These are phyloP conservation scores for Chlorocebus sabaeus DNA, from an alignment of 2,113 vertebrate genomes.

Conservation along the genomic window DNA sequence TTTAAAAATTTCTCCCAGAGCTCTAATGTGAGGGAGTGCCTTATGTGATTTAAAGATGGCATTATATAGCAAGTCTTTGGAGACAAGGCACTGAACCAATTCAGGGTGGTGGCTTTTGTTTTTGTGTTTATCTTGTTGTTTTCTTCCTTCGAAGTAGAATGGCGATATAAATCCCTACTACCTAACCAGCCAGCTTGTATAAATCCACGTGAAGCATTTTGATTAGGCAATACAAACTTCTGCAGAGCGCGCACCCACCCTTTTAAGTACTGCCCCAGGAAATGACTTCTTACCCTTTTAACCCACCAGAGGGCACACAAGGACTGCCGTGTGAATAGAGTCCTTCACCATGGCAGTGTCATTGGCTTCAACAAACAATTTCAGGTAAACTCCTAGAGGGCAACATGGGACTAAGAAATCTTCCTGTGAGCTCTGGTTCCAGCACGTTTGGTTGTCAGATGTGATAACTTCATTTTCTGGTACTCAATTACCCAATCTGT, in stretches of 20 bases:
- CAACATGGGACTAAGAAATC: background rate
- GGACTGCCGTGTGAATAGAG: background rate
- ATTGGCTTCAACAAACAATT: too few relatives aligned
- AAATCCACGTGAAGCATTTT: accelerated
- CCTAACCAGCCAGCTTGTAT: background rate
- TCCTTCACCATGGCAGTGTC: background rate
- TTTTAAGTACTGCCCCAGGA: background rate
- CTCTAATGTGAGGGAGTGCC: background rate
- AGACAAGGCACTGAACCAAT: background rate
- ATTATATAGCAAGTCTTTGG: background rate
- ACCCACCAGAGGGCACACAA: conserved; percentile 56
- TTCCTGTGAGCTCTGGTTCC: background rate
- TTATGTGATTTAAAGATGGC: background rate
- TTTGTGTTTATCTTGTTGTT: background rate
- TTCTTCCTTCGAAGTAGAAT: background rate
- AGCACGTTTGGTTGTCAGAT: background rate
- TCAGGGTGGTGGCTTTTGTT: background rate
- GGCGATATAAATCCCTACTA: background rate
- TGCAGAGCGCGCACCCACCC: background rate
- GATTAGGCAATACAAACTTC: too few relatives aligned
- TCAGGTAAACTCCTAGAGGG: background rate
- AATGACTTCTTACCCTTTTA: background rate
- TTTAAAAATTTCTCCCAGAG: background rate
- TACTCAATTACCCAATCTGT: background rate
- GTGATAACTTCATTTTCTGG: background rate